Evolutionary conservation across 2,113 vertebrate genomes (phyloP).

Genomic region (Ursus arctos): DNA sequence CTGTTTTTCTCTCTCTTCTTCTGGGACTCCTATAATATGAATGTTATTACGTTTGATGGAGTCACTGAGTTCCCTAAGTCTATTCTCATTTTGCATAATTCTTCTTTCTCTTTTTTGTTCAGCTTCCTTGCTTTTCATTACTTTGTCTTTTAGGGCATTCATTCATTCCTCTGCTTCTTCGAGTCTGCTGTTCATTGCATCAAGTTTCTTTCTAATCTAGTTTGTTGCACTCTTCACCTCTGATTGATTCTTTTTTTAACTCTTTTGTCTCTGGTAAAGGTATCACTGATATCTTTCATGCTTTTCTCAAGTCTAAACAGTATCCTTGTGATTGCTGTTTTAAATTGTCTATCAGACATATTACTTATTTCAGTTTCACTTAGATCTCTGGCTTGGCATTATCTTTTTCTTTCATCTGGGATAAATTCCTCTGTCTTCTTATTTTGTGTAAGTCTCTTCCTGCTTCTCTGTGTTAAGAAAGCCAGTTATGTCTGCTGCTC

Average conservation of each 20-base stretch:
- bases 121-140: neutral
- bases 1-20: neutral
- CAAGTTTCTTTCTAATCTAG: neutral
- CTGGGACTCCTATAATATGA: neutral
- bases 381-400: neutral
- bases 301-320: neutral
- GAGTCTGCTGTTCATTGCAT: neutral
- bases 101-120: neutral
- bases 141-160: neutral
- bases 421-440: neutral
- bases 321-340: neutral
- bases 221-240: neutral
- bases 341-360: neutral
- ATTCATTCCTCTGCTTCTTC: neutral
- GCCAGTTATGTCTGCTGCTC: neutral
- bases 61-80: neutral
- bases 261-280: neutral
- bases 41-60: neutral
- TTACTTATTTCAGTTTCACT: neutral
- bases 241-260: neutral
- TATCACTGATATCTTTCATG: neutral
- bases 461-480: neutral
- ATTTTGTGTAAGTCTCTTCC: neutral
- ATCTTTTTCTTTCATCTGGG: neutral
- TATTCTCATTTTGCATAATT: neutral